Evolutionary conservation across 2,113 vertebrate genomes (phyloP).

Genomic region (Cheirogaleus medius): DNA sequence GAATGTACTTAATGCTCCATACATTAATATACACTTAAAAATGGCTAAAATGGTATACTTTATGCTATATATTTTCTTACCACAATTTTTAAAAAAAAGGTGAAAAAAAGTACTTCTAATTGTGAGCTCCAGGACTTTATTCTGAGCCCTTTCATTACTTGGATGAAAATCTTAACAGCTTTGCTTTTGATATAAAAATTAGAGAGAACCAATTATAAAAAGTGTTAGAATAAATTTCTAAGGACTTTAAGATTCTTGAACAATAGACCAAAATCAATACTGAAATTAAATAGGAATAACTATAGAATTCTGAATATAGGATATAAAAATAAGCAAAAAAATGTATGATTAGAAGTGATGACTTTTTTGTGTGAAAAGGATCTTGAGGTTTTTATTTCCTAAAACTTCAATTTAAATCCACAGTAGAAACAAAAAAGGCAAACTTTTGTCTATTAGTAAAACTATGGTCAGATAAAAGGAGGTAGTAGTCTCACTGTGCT

Average conservation of each 20-base stretch:
- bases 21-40: neutral
- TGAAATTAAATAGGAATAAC: conserved; percentile 17
- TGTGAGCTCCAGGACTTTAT: neutral
- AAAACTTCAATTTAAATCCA: neutral
- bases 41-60: neutral
- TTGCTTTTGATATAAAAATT: neutral
- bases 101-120: neutral
- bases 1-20: neutral
- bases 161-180: neutral
- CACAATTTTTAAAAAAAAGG: neutral
- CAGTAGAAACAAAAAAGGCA: too few relatives aligned
- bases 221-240: neutral
- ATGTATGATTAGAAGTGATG: neutral
- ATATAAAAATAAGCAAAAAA: neutral
- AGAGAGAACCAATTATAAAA: neutral
- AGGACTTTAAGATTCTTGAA: neutral
- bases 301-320: neutral
- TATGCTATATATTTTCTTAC: neutral
- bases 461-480: neutral
- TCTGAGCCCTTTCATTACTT: neutral
- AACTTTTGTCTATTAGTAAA: neutral
- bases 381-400: neutral
- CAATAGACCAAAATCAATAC: neutral
- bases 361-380: neutral
- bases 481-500: neutral